Evolutionary conservation across 2,888 invertebrate species (phyloP).

Genomic region (Kuschelorhynchus macadamiae): DNA sequence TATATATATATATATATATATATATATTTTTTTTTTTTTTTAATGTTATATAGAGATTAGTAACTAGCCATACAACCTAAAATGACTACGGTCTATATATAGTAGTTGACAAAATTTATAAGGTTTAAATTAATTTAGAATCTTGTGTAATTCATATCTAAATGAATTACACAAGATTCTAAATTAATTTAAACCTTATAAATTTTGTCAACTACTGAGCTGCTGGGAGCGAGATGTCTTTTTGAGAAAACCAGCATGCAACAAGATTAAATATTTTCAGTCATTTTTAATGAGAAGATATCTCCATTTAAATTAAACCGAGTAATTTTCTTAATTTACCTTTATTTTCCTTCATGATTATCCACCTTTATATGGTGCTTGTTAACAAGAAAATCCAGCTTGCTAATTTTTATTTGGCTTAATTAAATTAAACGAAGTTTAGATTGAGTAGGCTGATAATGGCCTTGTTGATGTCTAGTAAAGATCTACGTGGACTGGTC

Average conservation of each 20-base stretch:
- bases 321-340: conserved; percentile 6
- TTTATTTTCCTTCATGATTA: conserved; percentile 11
- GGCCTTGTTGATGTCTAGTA: conserved; percentile 12
- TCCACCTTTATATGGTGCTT: conserved; percentile 17
- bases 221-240: background rate
- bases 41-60: no score
- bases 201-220: background rate
- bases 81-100: no score
- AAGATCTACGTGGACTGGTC: background rate
- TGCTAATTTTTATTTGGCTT: conserved; percentile 17
- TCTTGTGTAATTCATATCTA: no score
- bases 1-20: no score
- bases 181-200: no score
- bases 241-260: background rate
- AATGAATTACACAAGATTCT: no score
- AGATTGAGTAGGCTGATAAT: conserved; percentile 14
- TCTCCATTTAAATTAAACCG: background rate
- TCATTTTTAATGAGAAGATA: background rate
- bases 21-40: no score
- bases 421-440: conserved; percentile 16
- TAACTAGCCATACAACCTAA: no score
- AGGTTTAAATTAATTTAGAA: no score
- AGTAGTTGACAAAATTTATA: no score
- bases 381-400: conserved; percentile 16
- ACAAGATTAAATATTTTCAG: background rate